Evolutionary conservation across 2,888 invertebrate species (phyloP), one percentile per base, ranked within the genome.

Genomic region (Andrena chrysosceles): DNA sequence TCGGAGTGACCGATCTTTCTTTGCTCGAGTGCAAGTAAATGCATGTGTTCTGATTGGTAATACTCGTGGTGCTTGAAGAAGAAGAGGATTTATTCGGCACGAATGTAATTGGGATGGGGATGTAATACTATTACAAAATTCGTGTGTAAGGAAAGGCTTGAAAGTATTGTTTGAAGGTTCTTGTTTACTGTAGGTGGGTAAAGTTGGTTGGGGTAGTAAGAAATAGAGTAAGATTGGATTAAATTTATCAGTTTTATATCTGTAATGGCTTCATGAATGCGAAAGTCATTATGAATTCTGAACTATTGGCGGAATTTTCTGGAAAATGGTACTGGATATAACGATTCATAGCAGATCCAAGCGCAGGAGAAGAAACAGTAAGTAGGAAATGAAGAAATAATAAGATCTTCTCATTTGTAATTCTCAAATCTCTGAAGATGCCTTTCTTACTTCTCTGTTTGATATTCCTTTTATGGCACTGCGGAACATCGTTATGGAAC

Each of bases 371-470:
- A n/a, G 13, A 49, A 33, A n/a, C 20, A 26, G n/a, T 26, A 49
- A 8, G 23, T 26, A 33, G 62, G n/a, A n/a, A 72, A 20, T 23
- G 6, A 33, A 26, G 48, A 72, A 75, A 60, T 63, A 76, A 52
- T 26, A 66, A 76, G 77, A 62, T 29, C 10, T 33, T 31, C 48
- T 13, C 67, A 23, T 52, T 77, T 60, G 29, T 42, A 48, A 48
- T 68, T 48, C 31, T 2, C n/a, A 13, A 67, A 67, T 78, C 64
- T 52, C 52, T 35, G 35, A 29, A 52, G 60, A 35, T 35, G 64
- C 20, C 6, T 10, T 49, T 49, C 59, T 26, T 3, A 16, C 3
- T 23, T 56, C 13, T n/a, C 33, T 13, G 20, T 33, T 35, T 49
- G 48, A 16, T 42, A 33, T 52, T 26, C n/a, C 62, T 75, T 77